Evolutionary conservation across 2,113 vertebrate genomes (phyloP).

Genomic region (Microcebus lehilahytsara): DNA sequence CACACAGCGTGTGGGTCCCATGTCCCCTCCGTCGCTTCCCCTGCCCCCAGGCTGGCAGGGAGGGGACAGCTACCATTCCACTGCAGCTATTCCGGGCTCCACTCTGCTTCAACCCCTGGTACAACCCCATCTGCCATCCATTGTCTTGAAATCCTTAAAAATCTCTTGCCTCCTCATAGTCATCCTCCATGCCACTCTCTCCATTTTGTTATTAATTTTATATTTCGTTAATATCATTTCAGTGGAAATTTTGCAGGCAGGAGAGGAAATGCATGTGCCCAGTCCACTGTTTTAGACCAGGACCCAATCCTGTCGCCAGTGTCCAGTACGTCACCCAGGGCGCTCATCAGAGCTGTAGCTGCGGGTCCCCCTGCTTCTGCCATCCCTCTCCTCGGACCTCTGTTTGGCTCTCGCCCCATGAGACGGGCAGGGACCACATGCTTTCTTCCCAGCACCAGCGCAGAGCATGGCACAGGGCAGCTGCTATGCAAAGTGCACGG

Average conservation of each 20-base stretch:
- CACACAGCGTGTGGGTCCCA: too few species aligned
- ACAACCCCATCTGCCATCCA: too few species aligned
- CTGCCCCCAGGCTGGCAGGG: too few species aligned
- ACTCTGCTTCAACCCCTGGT: neutral
- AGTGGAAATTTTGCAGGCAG: neutral
- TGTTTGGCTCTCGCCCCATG: neutral
- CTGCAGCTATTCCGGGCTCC: neutral
- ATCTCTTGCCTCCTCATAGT: neutral
- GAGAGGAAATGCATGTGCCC: too few species aligned
- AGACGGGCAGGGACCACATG: neutral
- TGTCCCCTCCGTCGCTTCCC: too few species aligned
- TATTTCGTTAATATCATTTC: neutral
- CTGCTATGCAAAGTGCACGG: neutral
- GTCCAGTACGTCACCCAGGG: neutral
- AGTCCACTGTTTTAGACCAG: neutral
- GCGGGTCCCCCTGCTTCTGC: neutral
- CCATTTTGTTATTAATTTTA: neutral
- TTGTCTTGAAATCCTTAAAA: neutral
- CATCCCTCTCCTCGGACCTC: neutral
- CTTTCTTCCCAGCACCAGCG: neutral
- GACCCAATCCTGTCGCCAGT: neutral
- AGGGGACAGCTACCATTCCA: neutral
- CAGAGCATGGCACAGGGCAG: neutral
- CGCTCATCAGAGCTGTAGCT: neutral
- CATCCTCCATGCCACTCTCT: neutral